Evolutionary conservation across 1,140 invertebrate species (phyloP), one percentile per base, ranked within the genome.

Genomic region (Bombus turneri): DNA sequence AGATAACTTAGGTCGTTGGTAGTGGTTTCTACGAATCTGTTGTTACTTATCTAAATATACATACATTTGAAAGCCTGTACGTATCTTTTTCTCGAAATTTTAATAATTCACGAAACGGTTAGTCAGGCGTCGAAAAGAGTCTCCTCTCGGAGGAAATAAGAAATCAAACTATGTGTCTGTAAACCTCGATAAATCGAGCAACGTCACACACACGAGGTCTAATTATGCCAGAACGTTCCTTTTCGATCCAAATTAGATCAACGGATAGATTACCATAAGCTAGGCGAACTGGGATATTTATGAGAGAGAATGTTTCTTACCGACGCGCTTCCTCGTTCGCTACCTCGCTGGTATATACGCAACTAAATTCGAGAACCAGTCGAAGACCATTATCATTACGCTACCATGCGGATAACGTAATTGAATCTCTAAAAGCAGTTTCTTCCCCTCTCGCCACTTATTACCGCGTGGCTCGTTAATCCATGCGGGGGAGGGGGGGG

Each of bases 341-440:
- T 81, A 62, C 28, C 53, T 2, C 28, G 22, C 37, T 8, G 25
- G 10, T 34, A 9, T 9, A 37, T 68, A 41, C 39, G 57, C 34
- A 15, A 3, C 22, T 18, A 28, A 57, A 76, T 37, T 59, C 53
- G 34, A 57, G 37, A 25, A 66, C 64, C n/a, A 66, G 34, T 76
- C 31, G 31, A 22, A 41, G n/a, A n/a, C n/a, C 62, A 78, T 83
- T 75, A 83, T 83, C 81, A 34, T 68, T 77, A 31, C 12, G 31
- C 41, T 47, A 68, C 62, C 43, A 31, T 6, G 43, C 43, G 73
- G 81, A 83, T 68, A 78, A 83, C 64, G 74, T 83, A 83, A 83
- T 83, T 83, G 74, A 78, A 83, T 77, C 62, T 57, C 62, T 34
- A 31, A 83, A 53, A 77, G 81, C 73, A 25, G 43, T 62, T 57